Base-by-base conservation (phyloP, 2,888 invertebrate genomes). In the Latrodectus hesperus region DNA sequence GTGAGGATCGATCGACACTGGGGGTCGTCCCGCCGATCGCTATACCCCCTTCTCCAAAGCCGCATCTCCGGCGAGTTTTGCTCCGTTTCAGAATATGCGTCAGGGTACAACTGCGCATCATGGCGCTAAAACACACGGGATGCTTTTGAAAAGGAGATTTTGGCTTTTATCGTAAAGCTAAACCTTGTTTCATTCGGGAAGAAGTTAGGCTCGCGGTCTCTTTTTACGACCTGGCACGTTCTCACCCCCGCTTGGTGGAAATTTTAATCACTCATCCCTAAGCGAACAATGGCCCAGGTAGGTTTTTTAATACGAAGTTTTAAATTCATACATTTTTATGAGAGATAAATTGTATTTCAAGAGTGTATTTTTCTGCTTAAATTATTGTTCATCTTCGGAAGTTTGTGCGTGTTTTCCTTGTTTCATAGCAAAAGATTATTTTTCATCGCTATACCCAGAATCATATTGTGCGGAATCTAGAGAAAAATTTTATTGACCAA, bases 61-160 rank as follows among this genome's bases (percentile, higher is more conserved):
- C 65, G 75, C 85, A 68, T 80, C 85, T 79, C 85, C 17, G 80
- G 52, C 75, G 80, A 86, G 86, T 81, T 86, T 86, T 86, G 86
- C 86, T 86, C 86, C 86, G 86, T 86, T 86, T 86, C 86, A 86
- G 86, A 76, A 86, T 86, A 52, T 86, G 86, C 86, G 86, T 86
- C 80, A 22, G 14, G 17, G 75, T 12, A 65, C 86, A 52, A 80
- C 76, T 86, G 86, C 86, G 86, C 86, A 86, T 81, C 80, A 86
- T 80, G 86, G 86, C 86, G 86, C 86, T 86, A 86, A 86, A 86
- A 84, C 84, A 65, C 77, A 86, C 80, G 80, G 86, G 86, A 75
- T 80, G 86, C 80, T 81, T 86, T 86, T 86, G 70, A 86, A 86
- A 86, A 86, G 74, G 85, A 85, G 80, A 76, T 79, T 86, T 86